phyloP scores from a whole-genome alignment of 2,113 vertebrate species.

The Leptocoma aspasia region DNA sequence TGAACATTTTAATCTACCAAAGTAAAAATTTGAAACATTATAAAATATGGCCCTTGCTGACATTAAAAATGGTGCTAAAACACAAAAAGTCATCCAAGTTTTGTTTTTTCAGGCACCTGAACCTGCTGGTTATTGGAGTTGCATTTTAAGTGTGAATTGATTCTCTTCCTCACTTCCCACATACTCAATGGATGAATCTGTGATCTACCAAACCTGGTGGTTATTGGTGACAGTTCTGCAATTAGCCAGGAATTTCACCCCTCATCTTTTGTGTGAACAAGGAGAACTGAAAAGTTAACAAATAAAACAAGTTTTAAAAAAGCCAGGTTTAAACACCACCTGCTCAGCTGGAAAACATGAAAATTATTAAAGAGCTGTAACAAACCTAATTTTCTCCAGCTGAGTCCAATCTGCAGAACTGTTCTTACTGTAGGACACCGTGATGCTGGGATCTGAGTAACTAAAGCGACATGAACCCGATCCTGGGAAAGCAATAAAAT shows the following conservation, averaged over 20 bases:
- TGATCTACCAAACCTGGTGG: not conserved
- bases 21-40: conserved; percentile 2
- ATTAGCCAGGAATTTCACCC: not conserved
- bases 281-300: not conserved
- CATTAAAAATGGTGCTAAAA: conserved; percentile 58
- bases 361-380: conserved; percentile 46
- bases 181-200: not conserved
- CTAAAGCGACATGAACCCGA: conserved; percentile 94
- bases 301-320: not conserved
- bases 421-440: conserved; percentile 87
- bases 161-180: not conserved
- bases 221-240: not conserved
- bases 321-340: not conserved
- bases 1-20: conserved; percentile 32
- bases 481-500: conserved; percentile 74
- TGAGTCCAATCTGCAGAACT: conserved; percentile 87
- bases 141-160: not conserved
- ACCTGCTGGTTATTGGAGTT: not conserved
- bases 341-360: not conserved
- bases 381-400: conserved; percentile 93
- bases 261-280: not conserved
- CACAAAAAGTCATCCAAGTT: conserved; percentile 4
- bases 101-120: not conserved
- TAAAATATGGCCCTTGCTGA: conserved; percentile 25
- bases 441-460: conserved; percentile 92